These are phyloP conservation scores for Argyresthia albistria DNA, from an alignment of 2,888 invertebrate species.

Conservation along the genomic window DNA sequence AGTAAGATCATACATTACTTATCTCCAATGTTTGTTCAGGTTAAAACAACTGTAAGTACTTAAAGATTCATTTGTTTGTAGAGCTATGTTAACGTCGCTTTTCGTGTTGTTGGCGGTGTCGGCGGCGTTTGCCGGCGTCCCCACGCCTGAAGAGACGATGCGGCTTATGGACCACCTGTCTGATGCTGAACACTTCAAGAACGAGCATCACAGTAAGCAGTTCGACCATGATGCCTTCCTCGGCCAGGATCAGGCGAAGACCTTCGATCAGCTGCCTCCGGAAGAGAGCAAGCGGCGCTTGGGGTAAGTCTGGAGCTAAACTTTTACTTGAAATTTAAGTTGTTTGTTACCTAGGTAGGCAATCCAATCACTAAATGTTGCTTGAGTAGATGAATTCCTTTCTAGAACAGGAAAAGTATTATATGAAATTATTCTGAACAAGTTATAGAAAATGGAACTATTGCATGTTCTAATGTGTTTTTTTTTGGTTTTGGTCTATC, in stretches of 20 bases:
- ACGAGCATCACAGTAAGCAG: conserved; percentile 87
- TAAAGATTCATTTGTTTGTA: conserved; percentile 16
- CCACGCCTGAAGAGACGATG: conserved; percentile 81
- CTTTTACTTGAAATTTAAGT: no score
- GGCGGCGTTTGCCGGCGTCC: conserved; percentile 70
- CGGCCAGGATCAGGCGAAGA: conserved; percentile 93
- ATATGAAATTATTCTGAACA: no score
- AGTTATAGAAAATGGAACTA: no score
- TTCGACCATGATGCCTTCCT: conserved; percentile 98
- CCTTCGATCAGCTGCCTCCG: conserved; percentile 93
- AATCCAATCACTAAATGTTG: no score
- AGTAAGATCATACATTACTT: no score
- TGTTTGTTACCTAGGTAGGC: no score
- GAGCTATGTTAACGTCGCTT: conserved; percentile 46
- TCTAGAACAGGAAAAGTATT: no score
- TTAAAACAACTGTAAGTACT: neutral
- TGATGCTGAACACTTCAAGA: conserved; percentile 84
- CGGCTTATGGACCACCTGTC: conserved; percentile 79
- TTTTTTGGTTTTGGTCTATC: no score
- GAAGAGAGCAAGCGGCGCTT: conserved; percentile 95
- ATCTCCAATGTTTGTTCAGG: no score
- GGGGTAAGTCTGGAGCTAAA: conserved; percentile 67
- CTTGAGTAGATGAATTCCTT: no score
- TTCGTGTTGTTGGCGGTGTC: conserved; percentile 47
- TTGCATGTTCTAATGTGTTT: no score